Evolutionary conservation across 2,797 vertebrate genomes (phyloP).

Genomic region (Limnodromus scolopaceus): DNA sequence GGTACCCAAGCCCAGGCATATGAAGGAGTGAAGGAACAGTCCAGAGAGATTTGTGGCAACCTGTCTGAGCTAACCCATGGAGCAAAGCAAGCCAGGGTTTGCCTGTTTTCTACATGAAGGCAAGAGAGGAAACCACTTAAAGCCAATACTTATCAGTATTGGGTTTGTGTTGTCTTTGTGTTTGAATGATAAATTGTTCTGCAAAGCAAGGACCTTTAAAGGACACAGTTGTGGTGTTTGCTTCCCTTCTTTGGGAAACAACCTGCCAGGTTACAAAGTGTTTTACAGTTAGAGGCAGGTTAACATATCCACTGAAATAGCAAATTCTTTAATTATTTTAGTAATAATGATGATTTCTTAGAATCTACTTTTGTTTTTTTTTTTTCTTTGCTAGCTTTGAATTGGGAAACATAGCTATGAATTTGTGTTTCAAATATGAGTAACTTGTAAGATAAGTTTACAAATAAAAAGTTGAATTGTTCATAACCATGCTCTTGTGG

Average conservation of each 20-base stretch:
- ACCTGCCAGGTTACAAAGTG: background rate
- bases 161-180: background rate
- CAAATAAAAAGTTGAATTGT: background rate
- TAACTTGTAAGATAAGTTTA: background rate
- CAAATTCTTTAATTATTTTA: background rate
- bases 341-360: background rate
- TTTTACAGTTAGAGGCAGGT: background rate
- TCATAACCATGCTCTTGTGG: background rate
- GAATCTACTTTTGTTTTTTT: background rate
- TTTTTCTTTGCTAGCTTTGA: background rate
- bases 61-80: background rate
- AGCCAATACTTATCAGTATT: background rate
- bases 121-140: background rate
- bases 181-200: background rate
- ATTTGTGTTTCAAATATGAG: background rate
- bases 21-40: background rate
- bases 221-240: background rate
- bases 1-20: background rate
- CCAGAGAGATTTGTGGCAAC: background rate
- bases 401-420: background rate
- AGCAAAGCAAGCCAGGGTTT: background rate
- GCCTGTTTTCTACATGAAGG: background rate
- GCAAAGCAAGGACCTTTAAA: background rate
- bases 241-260: background rate
- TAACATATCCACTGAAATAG: background rate